A percentile compares a stretch with the other conserved stretches of the same genome.
Conservation (phyloP, 2,113 vertebrate species). For the Cyphomyrus plagiostoma region DNA sequence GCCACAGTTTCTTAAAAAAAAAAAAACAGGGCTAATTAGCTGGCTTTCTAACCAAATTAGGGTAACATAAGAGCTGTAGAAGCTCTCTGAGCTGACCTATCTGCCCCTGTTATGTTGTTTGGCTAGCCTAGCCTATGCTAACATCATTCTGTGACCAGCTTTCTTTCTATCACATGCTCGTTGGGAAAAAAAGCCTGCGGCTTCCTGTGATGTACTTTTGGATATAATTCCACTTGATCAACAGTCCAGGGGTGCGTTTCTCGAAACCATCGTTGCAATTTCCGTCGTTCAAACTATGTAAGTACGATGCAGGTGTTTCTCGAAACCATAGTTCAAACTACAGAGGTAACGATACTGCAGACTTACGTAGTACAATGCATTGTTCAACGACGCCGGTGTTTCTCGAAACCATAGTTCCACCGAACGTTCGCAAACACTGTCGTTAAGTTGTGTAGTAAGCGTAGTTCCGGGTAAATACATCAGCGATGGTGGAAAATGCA, state of each 20-base stretch:
- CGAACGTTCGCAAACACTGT: too few species aligned
- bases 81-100: background rate
- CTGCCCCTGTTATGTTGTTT: background rate
- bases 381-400: too few species aligned
- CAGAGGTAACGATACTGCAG: too few species aligned
- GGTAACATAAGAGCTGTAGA: background rate
- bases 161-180: background rate
- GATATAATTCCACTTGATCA: conserved; percentile 7
- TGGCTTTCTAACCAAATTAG: background rate
- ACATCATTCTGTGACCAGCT: background rate
- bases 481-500: too few species aligned
- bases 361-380: too few species aligned
- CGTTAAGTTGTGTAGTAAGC: too few species aligned
- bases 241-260: background rate
- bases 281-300: too few species aligned
- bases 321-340: too few species aligned
- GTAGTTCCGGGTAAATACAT: too few species aligned
- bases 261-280: too few species aligned
- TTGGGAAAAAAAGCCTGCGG: background rate
- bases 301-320: too few species aligned
- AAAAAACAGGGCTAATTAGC: background rate
- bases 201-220: background rate
- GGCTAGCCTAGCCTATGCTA: background rate
- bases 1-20: background rate
- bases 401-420: too few species aligned